These are phyloP conservation scores for Ailuropoda melanoleuca DNA, from an alignment of 2,113 vertebrate genomes.

Conservation along the genomic window DNA sequence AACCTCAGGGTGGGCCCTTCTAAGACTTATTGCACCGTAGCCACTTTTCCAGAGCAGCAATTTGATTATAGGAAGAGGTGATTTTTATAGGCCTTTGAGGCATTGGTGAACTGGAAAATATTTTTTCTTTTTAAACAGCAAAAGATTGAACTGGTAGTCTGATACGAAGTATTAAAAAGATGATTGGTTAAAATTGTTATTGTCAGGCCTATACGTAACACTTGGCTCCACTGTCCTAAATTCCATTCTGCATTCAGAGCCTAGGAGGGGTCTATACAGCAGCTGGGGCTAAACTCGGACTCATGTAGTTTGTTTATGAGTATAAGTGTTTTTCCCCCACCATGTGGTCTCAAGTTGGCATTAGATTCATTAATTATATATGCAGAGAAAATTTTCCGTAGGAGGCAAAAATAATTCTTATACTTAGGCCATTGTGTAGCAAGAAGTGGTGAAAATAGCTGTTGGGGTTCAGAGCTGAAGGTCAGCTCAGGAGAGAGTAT, in stretches of 20 bases:
- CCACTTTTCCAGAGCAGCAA: background rate
- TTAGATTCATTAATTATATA: conserved; percentile 1
- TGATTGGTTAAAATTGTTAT: background rate
- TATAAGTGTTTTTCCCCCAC: background rate
- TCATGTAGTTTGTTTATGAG: background rate
- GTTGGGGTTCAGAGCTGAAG: background rate
- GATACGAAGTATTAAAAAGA: background rate
- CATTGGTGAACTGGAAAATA: background rate
- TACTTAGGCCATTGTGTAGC: background rate
- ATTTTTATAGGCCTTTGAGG: background rate
- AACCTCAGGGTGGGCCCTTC: background rate
- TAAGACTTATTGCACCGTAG: background rate
- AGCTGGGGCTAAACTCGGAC: background rate
- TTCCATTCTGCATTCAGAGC: background rate
- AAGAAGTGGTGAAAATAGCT: background rate
- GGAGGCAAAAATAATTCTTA: background rate
- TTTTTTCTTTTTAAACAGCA: background rate
- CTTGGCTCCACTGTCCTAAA: background rate
- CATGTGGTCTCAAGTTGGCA: background rate
- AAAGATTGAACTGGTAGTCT: background rate
- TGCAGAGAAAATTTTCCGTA: background rate
- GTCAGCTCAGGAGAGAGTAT: background rate
- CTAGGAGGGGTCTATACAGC: background rate
- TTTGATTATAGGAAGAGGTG: background rate
- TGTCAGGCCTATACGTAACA: background rate